Evolutionary conservation across 2,113 vertebrate genomes (phyloP), one percentile per base, ranked within the genome.

Genomic region (Crocuta crocuta): DNA sequence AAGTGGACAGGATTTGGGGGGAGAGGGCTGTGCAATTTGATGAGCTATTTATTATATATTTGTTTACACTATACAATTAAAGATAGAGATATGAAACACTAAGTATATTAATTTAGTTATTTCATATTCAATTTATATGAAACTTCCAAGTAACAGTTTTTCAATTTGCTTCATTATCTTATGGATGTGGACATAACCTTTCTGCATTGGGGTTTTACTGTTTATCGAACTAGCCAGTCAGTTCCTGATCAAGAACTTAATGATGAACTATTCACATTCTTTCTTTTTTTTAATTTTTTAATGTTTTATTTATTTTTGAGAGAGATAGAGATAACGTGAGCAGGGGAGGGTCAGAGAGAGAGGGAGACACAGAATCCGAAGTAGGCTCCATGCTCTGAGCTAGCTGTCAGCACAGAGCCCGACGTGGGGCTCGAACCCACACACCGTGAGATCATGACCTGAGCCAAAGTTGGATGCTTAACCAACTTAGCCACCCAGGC

Each of bases 21-120:
- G 39, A 39, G 39, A 4, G 39, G 39, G 10, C 23, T 21, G 33
- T 68, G 63, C 19, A 10, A 16, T 82, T 45, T 0, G 3, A 71
- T 65, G n/a, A 61, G 13, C 65, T 76, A 28, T 23, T 74, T 55
- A 80, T 65, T 82, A 73, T 31, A 2, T 66, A 76, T 43, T 58
- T 74, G 16, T 68, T 92, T 68, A 87, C 11, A 61, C 45, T 28
- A 58, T 23, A 26, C 23, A 78, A 39, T 80, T 96, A 95, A 63
- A 93, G 85, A 73, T 78, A 87, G 81, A 96, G 94, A 61, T 21
- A 66, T 43, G 82, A 94, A 82, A 87, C 58, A 68, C 26, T 50
- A 82, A 82, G 63, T 26, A 89, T 66, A 78, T 74, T 88, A 50
- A 16, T 55, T 85, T 83, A 50, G 35, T 19, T 26, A 74, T 11